These are phyloP conservation scores for Coracopsis vasa DNA, from an alignment of 2,113 vertebrate species.

Conservation along the genomic window DNA sequence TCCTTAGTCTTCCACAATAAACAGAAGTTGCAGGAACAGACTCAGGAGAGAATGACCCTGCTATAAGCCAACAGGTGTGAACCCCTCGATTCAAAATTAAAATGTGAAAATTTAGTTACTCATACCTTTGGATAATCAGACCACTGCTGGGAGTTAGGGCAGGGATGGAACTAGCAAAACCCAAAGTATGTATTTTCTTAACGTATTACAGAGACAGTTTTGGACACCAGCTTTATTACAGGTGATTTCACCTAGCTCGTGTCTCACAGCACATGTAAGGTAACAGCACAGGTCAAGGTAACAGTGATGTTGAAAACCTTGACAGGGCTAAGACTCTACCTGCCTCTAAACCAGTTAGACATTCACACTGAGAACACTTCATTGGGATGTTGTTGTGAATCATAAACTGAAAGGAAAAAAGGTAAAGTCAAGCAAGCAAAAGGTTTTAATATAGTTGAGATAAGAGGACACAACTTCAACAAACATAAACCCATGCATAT, in stretches of 20 bases:
- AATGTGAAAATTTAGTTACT: background rate
- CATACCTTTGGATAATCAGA: background rate
- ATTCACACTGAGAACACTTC: conserved; percentile 34
- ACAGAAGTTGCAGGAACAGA: background rate
- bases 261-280: background rate
- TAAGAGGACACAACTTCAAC: background rate
- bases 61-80: background rate
- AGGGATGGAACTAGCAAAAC: background rate
- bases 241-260: background rate
- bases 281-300: background rate
- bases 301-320: background rate
- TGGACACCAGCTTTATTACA: background rate
- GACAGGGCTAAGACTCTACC: conserved; percentile 33
- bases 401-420: conserved; percentile 45
- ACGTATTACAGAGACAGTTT: background rate
- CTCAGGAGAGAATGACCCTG: background rate
- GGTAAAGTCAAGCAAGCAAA: background rate
- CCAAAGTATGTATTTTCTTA: background rate
- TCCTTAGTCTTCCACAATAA: background rate
- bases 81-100: background rate
- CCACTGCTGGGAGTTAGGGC: background rate
- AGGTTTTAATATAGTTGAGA: background rate
- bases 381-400: conserved; percentile 27
- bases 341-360: conserved; percentile 7
- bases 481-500: background rate